Evolutionary conservation across 2,888 invertebrate genomes (phyloP).

Genomic region (Globia sparganii): DNA sequence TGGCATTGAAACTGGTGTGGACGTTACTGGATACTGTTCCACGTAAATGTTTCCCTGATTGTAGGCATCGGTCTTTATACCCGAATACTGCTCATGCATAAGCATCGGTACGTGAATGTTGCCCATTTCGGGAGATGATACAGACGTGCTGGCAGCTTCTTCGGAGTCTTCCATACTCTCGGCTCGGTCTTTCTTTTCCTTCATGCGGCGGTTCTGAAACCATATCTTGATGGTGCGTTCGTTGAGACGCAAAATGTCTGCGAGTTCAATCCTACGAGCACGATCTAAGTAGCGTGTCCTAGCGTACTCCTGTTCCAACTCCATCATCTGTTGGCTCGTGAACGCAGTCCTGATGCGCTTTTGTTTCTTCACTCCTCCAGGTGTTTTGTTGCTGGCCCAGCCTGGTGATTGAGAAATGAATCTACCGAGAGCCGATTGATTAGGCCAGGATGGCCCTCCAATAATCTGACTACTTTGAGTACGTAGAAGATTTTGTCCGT

Average conservation of each 20-base stretch:
- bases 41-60: conserved; percentile 68
- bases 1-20: conserved; percentile 61
- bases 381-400: conserved; percentile 66
- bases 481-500: conserved; percentile 47
- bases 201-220: conserved; percentile 96
- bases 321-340: conserved; percentile 93
- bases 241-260: conserved; percentile 70
- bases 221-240: conserved; percentile 93
- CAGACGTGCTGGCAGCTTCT: conserved; percentile 75
- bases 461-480: conserved; percentile 56
- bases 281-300: conserved; percentile 93
- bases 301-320: conserved; percentile 94
- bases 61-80: conserved; percentile 62
- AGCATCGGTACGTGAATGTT: conserved; percentile 61
- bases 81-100: conserved; percentile 69
- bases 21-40: conserved; percentile 70
- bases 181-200: conserved; percentile 91
- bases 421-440: conserved; percentile 53
- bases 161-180: conserved; percentile 77
- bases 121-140: conserved; percentile 71
- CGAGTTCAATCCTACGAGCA: conserved; percentile 92
- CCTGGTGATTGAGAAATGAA: conserved; percentile 56
- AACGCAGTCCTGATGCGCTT: conserved; percentile 95
- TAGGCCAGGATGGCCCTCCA: conserved; percentile 38
- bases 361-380: conserved; percentile 74